Evolutionary conservation across 2,888 invertebrate species (phyloP).

Genomic region (Xestobium rufovillosum): DNA sequence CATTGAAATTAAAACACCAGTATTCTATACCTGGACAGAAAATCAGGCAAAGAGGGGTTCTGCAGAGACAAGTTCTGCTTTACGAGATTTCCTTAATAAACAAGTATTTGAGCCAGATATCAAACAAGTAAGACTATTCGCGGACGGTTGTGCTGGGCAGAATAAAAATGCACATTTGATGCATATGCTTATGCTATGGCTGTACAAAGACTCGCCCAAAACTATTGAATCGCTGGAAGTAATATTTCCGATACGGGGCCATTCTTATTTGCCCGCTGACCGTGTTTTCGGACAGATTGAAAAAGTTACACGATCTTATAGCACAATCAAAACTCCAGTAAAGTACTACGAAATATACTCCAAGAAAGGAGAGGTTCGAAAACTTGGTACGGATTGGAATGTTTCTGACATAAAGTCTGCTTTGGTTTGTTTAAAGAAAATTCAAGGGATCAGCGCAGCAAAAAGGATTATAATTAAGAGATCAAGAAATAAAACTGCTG

Average conservation of each 20-base stretch:
- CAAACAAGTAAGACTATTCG: slow-evolving; percentile 15
- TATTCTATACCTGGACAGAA: slow-evolving; percentile 22
- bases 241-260: slow-evolving; percentile 19
- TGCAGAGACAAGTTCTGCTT: slow-evolving; percentile 19
- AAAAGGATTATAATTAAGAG: slow-evolving; percentile 21
- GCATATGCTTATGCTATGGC: slow-evolving; percentile 26
- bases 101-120: slow-evolving; percentile 13
- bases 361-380: slow-evolving; percentile 18
- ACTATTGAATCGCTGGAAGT: slow-evolving; percentile 18
- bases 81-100: slow-evolving; percentile 20
- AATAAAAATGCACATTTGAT: slow-evolving; percentile 21
- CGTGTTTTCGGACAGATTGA: slow-evolving; percentile 16
- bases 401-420: slow-evolving; percentile 19
- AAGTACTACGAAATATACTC: slow-evolving; percentile 18
- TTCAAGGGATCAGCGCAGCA: slow-evolving; percentile 19
- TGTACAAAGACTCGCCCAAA: slow-evolving; percentile 22
- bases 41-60: slow-evolving; percentile 19
- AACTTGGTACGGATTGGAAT: slow-evolving; percentile 17
- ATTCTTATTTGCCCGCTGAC: slow-evolving; percentile 19
- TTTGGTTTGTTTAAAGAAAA: slow-evolving; percentile 21
- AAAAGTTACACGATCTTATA: slow-evolving; percentile 17
- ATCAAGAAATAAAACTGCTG: slow-evolving; percentile 14
- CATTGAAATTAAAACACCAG: slow-evolving; percentile 14
- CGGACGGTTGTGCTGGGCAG: slow-evolving; percentile 19
- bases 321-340: slow-evolving; percentile 11